A percentile compares a stretch with the other conserved stretches of the same genome.
Evolutionary conservation across 2,113 vertebrate species (phyloP).

Genomic region (Xiphorhynchus elegans): DNA sequence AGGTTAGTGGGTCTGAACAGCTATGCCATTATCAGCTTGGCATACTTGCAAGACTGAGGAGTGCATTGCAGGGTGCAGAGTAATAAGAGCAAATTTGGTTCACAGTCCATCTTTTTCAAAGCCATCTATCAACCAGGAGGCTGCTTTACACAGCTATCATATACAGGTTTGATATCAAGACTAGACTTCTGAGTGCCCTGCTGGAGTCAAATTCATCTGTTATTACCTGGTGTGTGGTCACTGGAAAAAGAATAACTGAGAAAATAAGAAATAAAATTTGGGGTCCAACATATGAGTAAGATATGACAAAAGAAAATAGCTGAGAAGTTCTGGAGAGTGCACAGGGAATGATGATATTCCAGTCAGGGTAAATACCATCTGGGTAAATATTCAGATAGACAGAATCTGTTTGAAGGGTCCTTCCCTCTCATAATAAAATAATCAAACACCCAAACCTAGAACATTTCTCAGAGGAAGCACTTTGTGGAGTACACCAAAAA

Average conservation of each 20-base stretch:
- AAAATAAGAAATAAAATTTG: constrained; percentile 17
- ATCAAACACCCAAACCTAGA: neutral
- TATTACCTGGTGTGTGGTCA: neutral
- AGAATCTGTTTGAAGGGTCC: neutral
- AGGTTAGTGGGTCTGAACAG: neutral
- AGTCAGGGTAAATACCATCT: neutral
- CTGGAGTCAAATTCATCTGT: neutral
- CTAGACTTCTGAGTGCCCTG: neutral
- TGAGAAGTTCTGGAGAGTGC: neutral
- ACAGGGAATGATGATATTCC: neutral
- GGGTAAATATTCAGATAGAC: neutral
- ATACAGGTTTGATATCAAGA: neutral
- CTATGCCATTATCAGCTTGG: neutral
- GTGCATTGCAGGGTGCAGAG: neutral
- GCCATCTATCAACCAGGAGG: neutral
- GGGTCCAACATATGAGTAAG: neutral
- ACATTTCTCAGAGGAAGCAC: neutral
- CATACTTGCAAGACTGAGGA: neutral
- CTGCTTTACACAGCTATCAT: neutral
- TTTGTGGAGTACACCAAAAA: constrained; percentile 57
- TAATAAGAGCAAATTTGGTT: constrained; percentile 26
- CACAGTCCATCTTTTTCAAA: constrained; percentile 1
- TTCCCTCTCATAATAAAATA: neutral
- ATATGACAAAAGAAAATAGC: neutral
- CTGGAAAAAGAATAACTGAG: neutral